These are phyloP conservation scores for Pseudomyrmex sp. DNA, from an alignment of 1,140 invertebrate species.

Conservation along the genomic window DNA sequence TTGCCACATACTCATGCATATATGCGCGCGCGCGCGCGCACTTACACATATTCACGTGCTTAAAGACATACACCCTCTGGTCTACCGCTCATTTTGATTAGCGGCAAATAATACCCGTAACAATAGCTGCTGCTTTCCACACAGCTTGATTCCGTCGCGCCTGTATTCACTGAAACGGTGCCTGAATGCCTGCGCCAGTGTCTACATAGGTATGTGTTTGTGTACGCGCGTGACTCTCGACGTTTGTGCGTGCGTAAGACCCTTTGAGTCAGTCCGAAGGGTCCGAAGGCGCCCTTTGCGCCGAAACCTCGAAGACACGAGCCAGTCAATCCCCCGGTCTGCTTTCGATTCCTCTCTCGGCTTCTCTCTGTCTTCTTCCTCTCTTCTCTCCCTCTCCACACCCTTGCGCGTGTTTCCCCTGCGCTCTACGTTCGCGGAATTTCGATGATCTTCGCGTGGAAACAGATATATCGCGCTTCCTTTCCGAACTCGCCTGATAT, in stretches of 20 bases:
- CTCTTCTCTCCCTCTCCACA: conserved; percentile 7
- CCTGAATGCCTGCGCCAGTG: not conserved
- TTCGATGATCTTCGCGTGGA: conserved; percentile 69
- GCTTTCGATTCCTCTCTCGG: conserved; percentile 60
- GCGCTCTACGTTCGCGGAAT: conserved; percentile 64
- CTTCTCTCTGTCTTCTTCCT: conserved; percentile 24
- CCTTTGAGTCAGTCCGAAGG: conserved; percentile 51
- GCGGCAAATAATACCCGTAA: conserved; percentile 74
- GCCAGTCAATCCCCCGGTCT: conserved; percentile 73
- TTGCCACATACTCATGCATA: not conserved
- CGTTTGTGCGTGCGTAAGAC: conserved; percentile 40
- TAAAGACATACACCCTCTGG: conserved; percentile 21
- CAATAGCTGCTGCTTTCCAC: conserved; percentile 68
- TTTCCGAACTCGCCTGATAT: conserved; percentile 49
- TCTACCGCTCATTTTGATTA: conserved; percentile 72
- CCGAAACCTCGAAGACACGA: conserved; percentile 61
- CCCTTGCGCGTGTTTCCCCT: conserved; percentile 24
- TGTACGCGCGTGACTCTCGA: conserved; percentile 29
- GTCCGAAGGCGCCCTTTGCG: conserved; percentile 44
- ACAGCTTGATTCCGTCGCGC: conserved; percentile 12
- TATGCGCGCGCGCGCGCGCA: conserved; percentile 28
- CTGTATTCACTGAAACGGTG: not conserved
- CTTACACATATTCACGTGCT: not conserved
- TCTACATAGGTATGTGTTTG: conserved; percentile 8
- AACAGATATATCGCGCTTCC: conserved; percentile 69